Evolutionary conservation across 2,797 vertebrate species (phyloP), one percentile per base, ranked within the genome.

Genomic region (Tenualosa ilisha): DNA sequence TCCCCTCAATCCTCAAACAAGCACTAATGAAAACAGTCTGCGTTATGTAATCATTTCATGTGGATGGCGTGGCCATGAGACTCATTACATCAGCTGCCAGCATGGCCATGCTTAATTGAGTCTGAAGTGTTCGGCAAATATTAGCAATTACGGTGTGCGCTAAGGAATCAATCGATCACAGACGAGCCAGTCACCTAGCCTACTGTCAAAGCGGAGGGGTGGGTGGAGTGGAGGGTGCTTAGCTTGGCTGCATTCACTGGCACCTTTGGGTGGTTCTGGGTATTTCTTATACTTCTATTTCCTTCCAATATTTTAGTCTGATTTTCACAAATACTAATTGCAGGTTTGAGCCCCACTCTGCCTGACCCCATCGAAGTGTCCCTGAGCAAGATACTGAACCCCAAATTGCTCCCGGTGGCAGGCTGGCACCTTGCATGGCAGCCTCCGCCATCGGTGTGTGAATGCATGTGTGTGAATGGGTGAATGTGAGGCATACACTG

Each of bases 91-190:
- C 26, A 72, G 65, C 65, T 72, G 65, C 40, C 65, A 31, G 26
- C 65, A 37, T 37, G 31, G 65, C 26, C 65, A 72, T 72, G 65
- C 65, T 72, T 72, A 72, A 72, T 72, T 37, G 65, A 72, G 65
- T 72, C 31, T 72, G 31, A 72, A 72, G 65, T 72, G 65, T 72
- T 72, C 26, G 15, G 65, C 65, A 72, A 72, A 72, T 72, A 72
- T 72, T 72, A 72, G 65, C 65, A 72, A 72, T 72, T 72, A 72
- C 40, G 65, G 26, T 7, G 63, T 8, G 26, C 12, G 63, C 65
- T 72, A 40, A 72, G 26, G 40, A 72, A 72, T 72, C 65, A 72
- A 72, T 72, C 26, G 26, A 72, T 72, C 65, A 17, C 31, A 31
- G 31, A 31, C 5, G 9, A 37, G 65, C 31, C 31, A 37, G 65